Conservation (phyloP, 2,797 vertebrate genomes). For the Percopsis omiscomaycus region DNA sequence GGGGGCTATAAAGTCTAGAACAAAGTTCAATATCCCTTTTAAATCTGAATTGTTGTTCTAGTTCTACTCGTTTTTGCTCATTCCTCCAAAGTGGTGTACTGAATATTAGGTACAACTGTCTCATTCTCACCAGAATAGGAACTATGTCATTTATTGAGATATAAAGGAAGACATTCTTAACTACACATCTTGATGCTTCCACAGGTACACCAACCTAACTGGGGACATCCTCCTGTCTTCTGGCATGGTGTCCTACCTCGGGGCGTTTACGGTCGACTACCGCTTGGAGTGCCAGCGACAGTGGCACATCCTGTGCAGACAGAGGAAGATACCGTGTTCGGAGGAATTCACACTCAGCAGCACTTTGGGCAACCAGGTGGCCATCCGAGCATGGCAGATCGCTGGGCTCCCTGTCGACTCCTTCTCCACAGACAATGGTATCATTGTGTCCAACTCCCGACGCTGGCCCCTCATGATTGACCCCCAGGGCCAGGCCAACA, state of each 20-base stretch:
- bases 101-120: too few relatives aligned
- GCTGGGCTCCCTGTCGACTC: conserved; percentile 90
- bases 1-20: too few relatives aligned
- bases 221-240: conserved; percentile 91
- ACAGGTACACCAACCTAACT: conserved; percentile 82
- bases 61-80: too few relatives aligned
- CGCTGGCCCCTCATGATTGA: conserved; percentile 95
- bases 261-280: conserved; percentile 91
- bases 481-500: conserved; percentile 94
- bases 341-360: conserved; percentile 85
- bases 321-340: conserved; percentile 85
- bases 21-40: too few relatives aligned
- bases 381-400: conserved; percentile 90
- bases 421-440: conserved; percentile 91
- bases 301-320: conserved; percentile 83
- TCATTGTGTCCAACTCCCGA: conserved; percentile 91
- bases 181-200: conserved; percentile 66
- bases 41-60: too few relatives aligned
- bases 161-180: background rate
- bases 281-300: conserved; percentile 80
- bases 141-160: too few relatives aligned
- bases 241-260: conserved; percentile 88
- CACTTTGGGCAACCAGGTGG: conserved; percentile 86
- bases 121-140: too few relatives aligned
- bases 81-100: too few relatives aligned